A percentile compares a stretch with the other conserved stretches of the same genome.
These are phyloP conservation scores for Amazona ochrocephala DNA, from an alignment of 2,797 vertebrate genomes.

Conservation along the genomic window DNA sequence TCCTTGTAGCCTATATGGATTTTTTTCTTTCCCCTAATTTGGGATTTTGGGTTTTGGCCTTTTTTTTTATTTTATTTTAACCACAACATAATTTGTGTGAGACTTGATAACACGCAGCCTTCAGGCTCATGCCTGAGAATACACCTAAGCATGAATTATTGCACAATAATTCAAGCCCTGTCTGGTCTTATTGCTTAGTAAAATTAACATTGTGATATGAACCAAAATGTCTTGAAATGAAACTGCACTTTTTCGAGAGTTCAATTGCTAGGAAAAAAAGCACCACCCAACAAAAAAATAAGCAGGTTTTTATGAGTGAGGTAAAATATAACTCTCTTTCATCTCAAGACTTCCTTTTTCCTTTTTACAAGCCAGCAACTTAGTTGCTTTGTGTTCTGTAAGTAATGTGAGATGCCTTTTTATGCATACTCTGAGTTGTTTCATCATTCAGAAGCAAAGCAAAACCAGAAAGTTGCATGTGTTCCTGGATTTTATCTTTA, in stretches of 20 bases:
- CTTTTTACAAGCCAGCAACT: slow-evolving; percentile 23
- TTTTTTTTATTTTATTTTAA: background rate
- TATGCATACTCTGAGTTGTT: slow-evolving; percentile 28
- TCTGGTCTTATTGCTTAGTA: slow-evolving; percentile 51
- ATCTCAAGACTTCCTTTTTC: slow-evolving; percentile 15
- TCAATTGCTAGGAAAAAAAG: background rate
- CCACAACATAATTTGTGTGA: background rate
- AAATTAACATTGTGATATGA: slow-evolving; percentile 52
- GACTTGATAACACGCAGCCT: slow-evolving; percentile 17
- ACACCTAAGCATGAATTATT: slow-evolving; percentile 58
- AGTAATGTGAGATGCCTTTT: slow-evolving; percentile 23
- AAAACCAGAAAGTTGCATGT: slow-evolving; percentile 39
- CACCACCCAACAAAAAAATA: background rate
- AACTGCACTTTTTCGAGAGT: slow-evolving; percentile 32
- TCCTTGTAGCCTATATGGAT: background rate
- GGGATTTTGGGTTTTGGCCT: background rate
- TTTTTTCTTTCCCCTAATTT: background rate
- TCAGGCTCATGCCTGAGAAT: slow-evolving; percentile 29
- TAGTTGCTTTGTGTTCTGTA: slow-evolving; percentile 53
- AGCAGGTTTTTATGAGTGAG: background rate
- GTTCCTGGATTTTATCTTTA: slow-evolving; percentile 16
- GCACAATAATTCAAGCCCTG: slow-evolving; percentile 56
- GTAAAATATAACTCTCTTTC: slow-evolving; percentile 10
- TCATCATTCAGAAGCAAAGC: slow-evolving; percentile 55
- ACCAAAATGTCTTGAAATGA: slow-evolving; percentile 49